A percentile compares a stretch with the other conserved stretches of the same genome.
Conservation (phyloP, 2,888 invertebrate species). For the Lottia gigantea region DNA sequence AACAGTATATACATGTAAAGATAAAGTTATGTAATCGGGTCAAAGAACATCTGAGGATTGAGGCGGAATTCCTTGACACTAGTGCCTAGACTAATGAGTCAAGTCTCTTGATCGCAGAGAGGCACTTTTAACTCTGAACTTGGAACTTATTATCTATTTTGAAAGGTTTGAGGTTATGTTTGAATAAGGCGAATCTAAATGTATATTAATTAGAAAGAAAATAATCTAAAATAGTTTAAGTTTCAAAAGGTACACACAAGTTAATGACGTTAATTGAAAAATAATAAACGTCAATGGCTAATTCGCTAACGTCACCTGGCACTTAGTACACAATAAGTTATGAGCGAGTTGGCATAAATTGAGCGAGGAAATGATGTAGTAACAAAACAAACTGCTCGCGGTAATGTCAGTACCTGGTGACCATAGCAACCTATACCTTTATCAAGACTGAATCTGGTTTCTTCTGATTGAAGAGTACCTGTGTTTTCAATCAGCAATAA, state of each 20-base stretch:
- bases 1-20: too few species aligned
- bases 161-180: too few species aligned
- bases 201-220: too few species aligned
- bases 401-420: background rate
- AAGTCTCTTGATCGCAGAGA: too few species aligned
- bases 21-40: too few species aligned
- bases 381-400: background rate
- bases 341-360: background rate
- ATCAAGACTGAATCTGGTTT: background rate
- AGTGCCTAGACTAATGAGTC: too few species aligned
- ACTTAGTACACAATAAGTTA: background rate
- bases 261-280: background rate
- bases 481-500: constrained; percentile 9
- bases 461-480: constrained; percentile 1
- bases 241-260: background rate
- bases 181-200: too few species aligned
- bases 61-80: too few species aligned
- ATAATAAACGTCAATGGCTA: constrained; percentile 1
- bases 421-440: constrained; percentile 7
- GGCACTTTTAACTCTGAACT: too few species aligned
- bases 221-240: too few species aligned
- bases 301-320: background rate
- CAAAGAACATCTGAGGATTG: too few species aligned
- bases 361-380: background rate
- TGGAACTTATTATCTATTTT: too few species aligned